Evolutionary conservation across 2,113 vertebrate genomes (phyloP), one percentile per base, ranked within the genome.

Genomic region (Xenopus laevis): DNA sequence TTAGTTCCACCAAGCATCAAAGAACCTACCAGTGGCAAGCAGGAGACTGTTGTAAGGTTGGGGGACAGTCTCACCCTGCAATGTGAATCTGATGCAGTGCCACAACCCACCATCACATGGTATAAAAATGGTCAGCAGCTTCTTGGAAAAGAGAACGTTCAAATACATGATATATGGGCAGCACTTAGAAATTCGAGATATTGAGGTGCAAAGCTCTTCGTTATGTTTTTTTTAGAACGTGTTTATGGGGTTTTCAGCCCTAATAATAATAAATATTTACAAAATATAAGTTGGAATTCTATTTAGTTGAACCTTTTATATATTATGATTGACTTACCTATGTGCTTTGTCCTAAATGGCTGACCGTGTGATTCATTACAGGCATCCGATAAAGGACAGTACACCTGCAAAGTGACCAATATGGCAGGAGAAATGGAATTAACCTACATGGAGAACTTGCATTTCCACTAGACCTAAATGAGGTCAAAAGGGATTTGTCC

Each of bases 331-430:
- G 21, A 7, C 10, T 7, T 62, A 1, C 70, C 12, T n/a, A n/a
- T n/a, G n/a, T n/a, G n/a, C n/a, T n/a, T n/a, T n/a, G n/a, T n/a
- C n/a, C n/a, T 1, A 10, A 13, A 44, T 9, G 16, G 7, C 20
- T 10, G 50, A 9, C 23, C 20, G 18, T 68, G 15, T n/a, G 44
- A 40, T 20, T 59, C 15, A 4, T 5, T 50, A 20, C 68, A 87
- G 86, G 81, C 72, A 60, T 79, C 79, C 0, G 81, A 86, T 71
- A 83, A 81, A 73, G 95, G 95, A 4, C 76, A 89, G 0, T 96
- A 96, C 77, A 91, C 86, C 63, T 96, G 95, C 81, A 91, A 86
- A 80, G 92, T 92, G 30, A 91, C 83, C 65, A 95, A 93, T 18
- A 77, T 81, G 3, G 93, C 91, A 0, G 95, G 94, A 45, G 92